Evolutionary conservation across 2,888 invertebrate species (phyloP), one percentile per base, ranked within the genome.

Genomic region (Cheilosia variabilis): DNA sequence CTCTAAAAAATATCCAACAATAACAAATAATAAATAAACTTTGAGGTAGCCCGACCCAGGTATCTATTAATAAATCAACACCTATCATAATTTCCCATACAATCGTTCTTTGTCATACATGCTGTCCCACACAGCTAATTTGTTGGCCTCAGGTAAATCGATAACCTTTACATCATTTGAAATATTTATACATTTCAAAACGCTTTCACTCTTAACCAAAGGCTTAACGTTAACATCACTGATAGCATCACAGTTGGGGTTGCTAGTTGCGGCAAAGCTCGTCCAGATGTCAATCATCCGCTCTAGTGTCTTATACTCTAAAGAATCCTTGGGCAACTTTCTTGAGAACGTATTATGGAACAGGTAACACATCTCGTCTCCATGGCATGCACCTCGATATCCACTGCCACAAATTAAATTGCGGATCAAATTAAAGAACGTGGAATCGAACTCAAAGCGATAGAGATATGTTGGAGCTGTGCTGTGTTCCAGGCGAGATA

Each of bases 361-460:
- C 1, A 92, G 62, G 58, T 92, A 92, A 4, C 91, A 90, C 6
- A 92, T 22, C 47, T 92, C 92, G 81, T 92, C 92, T 0, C 87
- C 92, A 87, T 92, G 92, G 19, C 90, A 89, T 1, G 90, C 90
- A 3, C 92, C 92, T 2, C 89, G 88, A 0, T 89, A 77, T 1
- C 65, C 79, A 4, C 87, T 79, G 2, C 90, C 91, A 63, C 91
- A 91, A 17, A 88, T 89, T 4, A 90, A 62, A 43, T 89, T 82
- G 7, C 91, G 90, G 65, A 89, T 89, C 19, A 90, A 90, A 87
- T 92, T 92, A 55, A 91, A 91, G 63, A 88, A 87, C n/a, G 89
- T 88, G 0, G 92, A 92, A 75, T 92, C 92, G 53, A 90, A 90
- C 22, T 91, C 91, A 37, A 92, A 92, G 19, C 91, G 89, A 68